Percentiles rank a stretch among this genome's conserved stretches.
phyloP scores from a whole-genome alignment of 2,888 invertebrate species.

The Archips crataeganus region DNA sequence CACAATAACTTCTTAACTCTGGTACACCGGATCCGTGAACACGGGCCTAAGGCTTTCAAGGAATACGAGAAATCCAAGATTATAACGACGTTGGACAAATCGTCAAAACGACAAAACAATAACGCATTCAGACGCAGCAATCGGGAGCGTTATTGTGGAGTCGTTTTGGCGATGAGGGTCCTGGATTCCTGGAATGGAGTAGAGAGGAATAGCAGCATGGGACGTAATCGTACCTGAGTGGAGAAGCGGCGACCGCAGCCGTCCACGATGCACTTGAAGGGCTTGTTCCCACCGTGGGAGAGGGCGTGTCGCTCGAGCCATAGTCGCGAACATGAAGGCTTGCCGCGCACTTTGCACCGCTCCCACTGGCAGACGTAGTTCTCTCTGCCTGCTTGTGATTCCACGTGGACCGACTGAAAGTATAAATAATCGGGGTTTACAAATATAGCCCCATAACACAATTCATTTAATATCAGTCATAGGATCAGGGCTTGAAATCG shows the following conservation, averaged over 20 bases:
- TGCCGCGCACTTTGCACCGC: conserved; percentile 97
- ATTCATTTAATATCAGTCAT: background rate
- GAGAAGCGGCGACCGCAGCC: conserved; percentile 95
- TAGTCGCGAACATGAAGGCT: conserved; percentile 95
- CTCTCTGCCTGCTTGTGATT: conserved; percentile 92
- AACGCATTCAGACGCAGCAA: conserved; percentile 49
- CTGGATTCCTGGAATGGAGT: conserved; percentile 44
- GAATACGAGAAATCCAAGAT: conserved; percentile 44
- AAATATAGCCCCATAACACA: background rate
- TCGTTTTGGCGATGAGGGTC: conserved; percentile 56
- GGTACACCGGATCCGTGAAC: conserved; percentile 49
- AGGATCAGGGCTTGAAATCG: background rate
- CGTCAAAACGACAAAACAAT: conserved; percentile 59
- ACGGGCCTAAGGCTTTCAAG: conserved; percentile 45
- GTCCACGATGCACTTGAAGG: conserved; percentile 97
- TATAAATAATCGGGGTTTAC: conserved; percentile 8
- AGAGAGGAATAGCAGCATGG: conserved; percentile 43
- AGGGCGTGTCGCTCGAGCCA: conserved; percentile 98
- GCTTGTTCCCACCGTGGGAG: conserved; percentile 96
- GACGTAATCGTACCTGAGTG: conserved; percentile 90
- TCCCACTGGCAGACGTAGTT: conserved; percentile 97
- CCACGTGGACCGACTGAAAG: conserved; percentile 92
- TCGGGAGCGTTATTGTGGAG: conserved; percentile 54
- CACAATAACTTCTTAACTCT: conserved; percentile 17
- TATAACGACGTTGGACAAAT: conserved; percentile 47